Conservation (phyloP, 2,888 invertebrate species). For the Synanthedon myopaeformis region DNA sequence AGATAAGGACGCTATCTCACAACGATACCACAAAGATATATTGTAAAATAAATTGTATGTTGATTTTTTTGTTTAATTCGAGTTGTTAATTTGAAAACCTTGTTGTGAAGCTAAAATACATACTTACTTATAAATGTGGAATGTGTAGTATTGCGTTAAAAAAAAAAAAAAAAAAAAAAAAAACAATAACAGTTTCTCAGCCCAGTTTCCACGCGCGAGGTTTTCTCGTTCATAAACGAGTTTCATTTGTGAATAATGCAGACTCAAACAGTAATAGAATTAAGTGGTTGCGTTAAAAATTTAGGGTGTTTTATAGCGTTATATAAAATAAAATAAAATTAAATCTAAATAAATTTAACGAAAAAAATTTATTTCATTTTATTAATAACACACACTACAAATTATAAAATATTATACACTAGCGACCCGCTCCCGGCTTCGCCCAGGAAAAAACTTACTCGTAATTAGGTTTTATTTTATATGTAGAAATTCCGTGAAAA, state of each 20-base stretch:
- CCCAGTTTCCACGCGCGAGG: slow-evolving; percentile 31
- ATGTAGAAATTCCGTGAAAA: too few species aligned
- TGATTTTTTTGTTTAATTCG: slow-evolving; percentile 29
- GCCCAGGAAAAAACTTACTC: too few species aligned
- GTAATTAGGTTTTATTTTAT: too few species aligned
- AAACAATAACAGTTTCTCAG: slow-evolving; percentile 1
- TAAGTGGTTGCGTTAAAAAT: too few species aligned
- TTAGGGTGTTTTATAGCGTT: too few species aligned
- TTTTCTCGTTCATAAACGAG: slow-evolving; percentile 30
- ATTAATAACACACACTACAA: too few species aligned
- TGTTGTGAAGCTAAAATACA: slow-evolving; percentile 13
- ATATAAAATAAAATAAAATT: too few species aligned
- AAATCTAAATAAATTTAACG: too few species aligned
- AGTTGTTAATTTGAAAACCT: slow-evolving; percentile 32
- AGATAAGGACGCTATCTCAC: slow-evolving; percentile 37
- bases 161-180: neutral
- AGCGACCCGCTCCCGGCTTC: too few species aligned
- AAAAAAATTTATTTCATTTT: too few species aligned
- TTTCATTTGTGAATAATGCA: slow-evolving; percentile 17
- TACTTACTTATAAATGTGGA: neutral
- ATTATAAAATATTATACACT: too few species aligned
- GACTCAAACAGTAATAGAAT: neutral
- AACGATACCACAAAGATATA: slow-evolving; percentile 18
- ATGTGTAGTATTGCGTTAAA: neutral
- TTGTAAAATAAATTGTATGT: slow-evolving; percentile 5